Evolutionary conservation across 35 echinoderm and acorn worm genomes (phyloP).

Genomic region (Hemicentrotus pulcherrimus): DNA sequence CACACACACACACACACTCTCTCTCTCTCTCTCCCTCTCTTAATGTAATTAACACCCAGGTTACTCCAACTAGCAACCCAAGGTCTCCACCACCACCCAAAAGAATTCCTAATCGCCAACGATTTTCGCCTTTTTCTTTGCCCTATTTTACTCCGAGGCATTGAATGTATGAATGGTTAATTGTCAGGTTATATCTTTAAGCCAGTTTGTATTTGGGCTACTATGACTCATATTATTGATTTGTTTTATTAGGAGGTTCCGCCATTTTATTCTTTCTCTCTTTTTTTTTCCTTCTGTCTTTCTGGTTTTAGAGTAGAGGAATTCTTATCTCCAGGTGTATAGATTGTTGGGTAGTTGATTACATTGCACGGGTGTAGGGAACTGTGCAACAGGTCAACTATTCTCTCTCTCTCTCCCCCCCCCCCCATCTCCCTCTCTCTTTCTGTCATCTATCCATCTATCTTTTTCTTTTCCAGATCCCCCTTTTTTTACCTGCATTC

Average conservation of each 20-base stretch:
- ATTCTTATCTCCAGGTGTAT: constrained; percentile 8
- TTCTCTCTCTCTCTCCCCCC: background rate
- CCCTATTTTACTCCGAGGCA: background rate
- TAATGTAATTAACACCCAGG: background rate
- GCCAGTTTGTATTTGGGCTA: background rate
- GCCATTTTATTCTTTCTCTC: background rate
- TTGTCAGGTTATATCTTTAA: constrained; percentile 31
- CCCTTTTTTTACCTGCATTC: no score
- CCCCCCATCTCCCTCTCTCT: no score
- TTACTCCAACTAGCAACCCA: background rate
- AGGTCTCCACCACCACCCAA: background rate
- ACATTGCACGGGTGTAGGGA: background rate
- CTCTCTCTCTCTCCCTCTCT: background rate
- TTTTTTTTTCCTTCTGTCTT: background rate
- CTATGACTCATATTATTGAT: constrained; percentile 26
- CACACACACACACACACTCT: no score
- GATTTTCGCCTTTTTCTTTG: background rate
- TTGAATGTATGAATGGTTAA: constrained; percentile 27
- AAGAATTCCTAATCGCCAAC: background rate
- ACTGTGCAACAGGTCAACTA: background rate
- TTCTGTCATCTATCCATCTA: no score
- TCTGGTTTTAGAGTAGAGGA: background rate
- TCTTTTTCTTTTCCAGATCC: no score
- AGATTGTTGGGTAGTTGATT: background rate
- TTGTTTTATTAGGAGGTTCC: constrained; percentile 35